Evolutionary conservation across 2,888 invertebrate species (phyloP).

Genomic region (Himalopsyche japonica): DNA sequence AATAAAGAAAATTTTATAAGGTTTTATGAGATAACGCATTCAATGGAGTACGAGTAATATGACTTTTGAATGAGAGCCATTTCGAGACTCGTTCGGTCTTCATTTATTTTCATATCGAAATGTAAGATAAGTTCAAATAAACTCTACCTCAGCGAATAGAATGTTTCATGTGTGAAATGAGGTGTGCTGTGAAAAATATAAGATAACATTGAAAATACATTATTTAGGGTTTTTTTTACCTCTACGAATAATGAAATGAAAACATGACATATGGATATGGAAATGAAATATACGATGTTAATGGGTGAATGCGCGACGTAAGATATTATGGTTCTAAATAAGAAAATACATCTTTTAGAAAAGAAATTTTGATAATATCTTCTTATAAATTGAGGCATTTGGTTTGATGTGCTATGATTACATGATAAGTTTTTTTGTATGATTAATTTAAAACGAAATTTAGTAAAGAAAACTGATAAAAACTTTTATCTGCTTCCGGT

Average conservation of each 20-base stretch:
- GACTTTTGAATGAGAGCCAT: not conserved
- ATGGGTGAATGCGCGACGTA: too few relatives aligned
- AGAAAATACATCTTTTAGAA: too few relatives aligned
- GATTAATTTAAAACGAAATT: not conserved
- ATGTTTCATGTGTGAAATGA: not conserved
- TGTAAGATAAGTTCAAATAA: not conserved
- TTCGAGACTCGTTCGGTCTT: not conserved
- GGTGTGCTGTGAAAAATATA: not conserved
- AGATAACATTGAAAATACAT: not conserved
- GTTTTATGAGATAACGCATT: not conserved
- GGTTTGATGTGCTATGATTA: too few relatives aligned
- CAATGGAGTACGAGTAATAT: not conserved
- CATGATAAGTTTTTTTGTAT: too few relatives aligned
- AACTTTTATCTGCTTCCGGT: not conserved
- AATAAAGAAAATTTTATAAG: not conserved
- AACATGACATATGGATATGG: not conserved
- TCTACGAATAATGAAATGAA: not conserved
- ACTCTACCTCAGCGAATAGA: not conserved
- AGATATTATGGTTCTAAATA: too few relatives aligned
- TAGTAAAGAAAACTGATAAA: not conserved
- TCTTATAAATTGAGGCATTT: too few relatives aligned
- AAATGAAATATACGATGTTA: not conserved
- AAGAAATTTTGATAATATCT: too few relatives aligned
- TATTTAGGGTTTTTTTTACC: not conserved
- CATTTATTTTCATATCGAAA: conserved; percentile 2